A percentile compares a stretch with the other conserved stretches of the same genome.
Conservation (phyloP, 2,113 vertebrate species). For the Morone chrysops region DNA sequence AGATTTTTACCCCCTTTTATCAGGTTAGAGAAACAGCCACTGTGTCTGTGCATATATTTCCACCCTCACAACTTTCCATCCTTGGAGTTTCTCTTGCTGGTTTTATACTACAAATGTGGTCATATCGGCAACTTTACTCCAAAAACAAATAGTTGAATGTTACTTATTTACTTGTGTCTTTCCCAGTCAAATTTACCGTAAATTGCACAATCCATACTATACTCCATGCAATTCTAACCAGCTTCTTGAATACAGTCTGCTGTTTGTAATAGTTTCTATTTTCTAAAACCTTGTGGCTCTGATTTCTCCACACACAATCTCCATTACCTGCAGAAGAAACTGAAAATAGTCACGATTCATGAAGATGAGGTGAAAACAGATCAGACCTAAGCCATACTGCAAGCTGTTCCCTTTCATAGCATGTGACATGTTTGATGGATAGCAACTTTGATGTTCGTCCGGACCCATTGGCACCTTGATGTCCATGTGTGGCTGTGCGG, state of each 20-base stretch:
- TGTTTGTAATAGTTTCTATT: neutral
- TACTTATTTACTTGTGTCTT: neutral
- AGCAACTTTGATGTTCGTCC: slow-evolving; percentile 68
- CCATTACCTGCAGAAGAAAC: slow-evolving; percentile 39
- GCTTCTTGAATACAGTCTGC: neutral
- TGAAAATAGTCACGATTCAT: slow-evolving; percentile 35
- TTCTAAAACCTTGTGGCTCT: neutral
- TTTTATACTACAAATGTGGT: neutral
- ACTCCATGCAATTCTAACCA: neutral
- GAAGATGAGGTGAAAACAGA: slow-evolving; percentile 60
- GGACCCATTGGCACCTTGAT: slow-evolving; percentile 69
- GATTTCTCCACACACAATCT: slow-evolving; percentile 13
- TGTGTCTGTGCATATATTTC: neutral
- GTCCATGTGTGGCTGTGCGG: slow-evolving; percentile 71
- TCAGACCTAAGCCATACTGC: slow-evolving; percentile 57
- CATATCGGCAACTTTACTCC: neutral
- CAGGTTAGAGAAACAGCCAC: no score
- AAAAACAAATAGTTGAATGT: neutral
- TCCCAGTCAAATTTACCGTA: neutral
- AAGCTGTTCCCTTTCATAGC: slow-evolving; percentile 71
- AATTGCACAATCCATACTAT: neutral
- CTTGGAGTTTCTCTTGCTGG: neutral
- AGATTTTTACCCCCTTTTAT: no score
- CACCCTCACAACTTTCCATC: neutral
- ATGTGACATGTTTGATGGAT: slow-evolving; percentile 72